These are phyloP conservation scores for Pasiphila rectangulata DNA, from an alignment of 2,888 invertebrate genomes.

Conservation along the genomic window DNA sequence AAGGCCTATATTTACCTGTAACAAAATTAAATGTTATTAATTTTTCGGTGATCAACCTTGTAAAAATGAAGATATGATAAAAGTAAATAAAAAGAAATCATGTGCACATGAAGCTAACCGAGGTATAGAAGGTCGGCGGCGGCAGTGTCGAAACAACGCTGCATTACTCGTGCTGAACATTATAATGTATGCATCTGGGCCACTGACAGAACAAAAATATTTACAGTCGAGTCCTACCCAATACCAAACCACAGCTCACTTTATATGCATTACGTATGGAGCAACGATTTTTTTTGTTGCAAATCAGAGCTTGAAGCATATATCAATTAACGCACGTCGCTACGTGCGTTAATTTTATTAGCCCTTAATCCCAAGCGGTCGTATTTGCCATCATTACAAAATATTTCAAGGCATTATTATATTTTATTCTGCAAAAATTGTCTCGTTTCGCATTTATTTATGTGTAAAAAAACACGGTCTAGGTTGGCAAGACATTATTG, in stretches of 20 bases:
- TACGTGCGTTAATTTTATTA: too few species aligned
- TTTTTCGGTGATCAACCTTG: slow-evolving; percentile 34
- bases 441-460: slow-evolving; percentile 55
- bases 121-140: slow-evolving; percentile 60
- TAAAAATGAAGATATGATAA: slow-evolving; percentile 35
- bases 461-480: slow-evolving; percentile 54
- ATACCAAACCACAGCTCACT: slow-evolving; percentile 18
- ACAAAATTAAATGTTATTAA: slow-evolving; percentile 49
- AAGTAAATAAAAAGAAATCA: slow-evolving; percentile 46
- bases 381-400: background rate
- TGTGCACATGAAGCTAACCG: slow-evolving; percentile 45
- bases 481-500: slow-evolving; percentile 51
- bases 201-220: slow-evolving; percentile 53
- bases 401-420: slow-evolving; percentile 4
- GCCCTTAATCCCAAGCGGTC: background rate
- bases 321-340: too few species aligned
- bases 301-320: background rate
- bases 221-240: slow-evolving; percentile 26
- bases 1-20: slow-evolving; percentile 62
- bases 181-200: slow-evolving; percentile 67
- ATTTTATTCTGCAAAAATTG: slow-evolving; percentile 27
- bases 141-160: slow-evolving; percentile 60
- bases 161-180: slow-evolving; percentile 50
- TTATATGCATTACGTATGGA: slow-evolving; percentile 12
- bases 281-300: slow-evolving; percentile 5